Base-by-base conservation (phyloP, 2,797 vertebrate species). In the Tragopan temminckii region DNA sequence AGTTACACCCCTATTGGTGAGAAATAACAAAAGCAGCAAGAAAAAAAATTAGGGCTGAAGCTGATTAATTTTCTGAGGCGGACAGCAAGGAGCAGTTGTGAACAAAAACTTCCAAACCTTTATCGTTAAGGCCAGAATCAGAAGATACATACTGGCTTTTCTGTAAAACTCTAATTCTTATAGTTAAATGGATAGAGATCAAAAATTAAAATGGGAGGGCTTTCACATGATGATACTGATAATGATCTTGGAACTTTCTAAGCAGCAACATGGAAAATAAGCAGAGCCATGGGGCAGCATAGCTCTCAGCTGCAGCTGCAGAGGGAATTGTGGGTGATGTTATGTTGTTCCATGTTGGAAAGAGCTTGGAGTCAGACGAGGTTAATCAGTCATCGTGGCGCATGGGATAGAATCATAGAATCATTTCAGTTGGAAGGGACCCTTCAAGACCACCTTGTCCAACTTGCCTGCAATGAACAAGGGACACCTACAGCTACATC, bases 341-440 rank as follows among this genome's bases (percentile, higher is more conserved):
- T 53, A 48, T 27, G 36, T 29, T 82, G 7, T 11, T 36, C 40
- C 33, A 29, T 61, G 27, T 75, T 81, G 46, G 62, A 53, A 85
- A 75, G 12, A 57, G 2, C 33, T 53, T 85, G 68, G 76, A 89
- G 33, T 45, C 68, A 67, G 67, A 90, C 19, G 57, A 82, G 76
- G 76, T 85, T 27, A 89, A 85, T 57, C 72, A 87, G 71, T 89
- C 40, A 66, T 71, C 61, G 52, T 87, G 71, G 45, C 84, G 58
- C 52, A 35, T 8, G 87, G 64, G 79, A 9, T 53, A 53, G 52
- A 53, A 53, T 29, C 27, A 17, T 17, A 53, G 27, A 53, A 31
- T 53, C 52, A 18, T 53, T 50, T 53, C 27, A 52, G 15, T 29
- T 52, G 50, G 50, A 52, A 52, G 50, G 27, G 14, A 52, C 25